Percentiles rank a stretch among this genome's conserved stretches.
Evolutionary conservation across 2,888 invertebrate species (phyloP).

Genomic region (Cheilosia impressa): DNA sequence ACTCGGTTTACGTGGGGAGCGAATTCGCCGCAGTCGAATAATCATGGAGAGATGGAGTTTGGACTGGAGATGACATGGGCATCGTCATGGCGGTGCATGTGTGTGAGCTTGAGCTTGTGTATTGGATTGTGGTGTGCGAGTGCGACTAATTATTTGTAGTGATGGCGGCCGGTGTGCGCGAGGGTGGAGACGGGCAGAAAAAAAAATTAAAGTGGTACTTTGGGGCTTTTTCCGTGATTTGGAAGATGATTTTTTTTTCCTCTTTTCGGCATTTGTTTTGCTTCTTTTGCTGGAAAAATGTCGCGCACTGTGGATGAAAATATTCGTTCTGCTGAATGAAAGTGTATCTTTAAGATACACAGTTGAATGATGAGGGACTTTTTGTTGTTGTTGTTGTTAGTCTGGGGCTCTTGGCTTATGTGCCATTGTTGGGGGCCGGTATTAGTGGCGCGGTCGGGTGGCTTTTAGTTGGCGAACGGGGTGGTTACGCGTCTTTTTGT

Average conservation of each 20-base stretch:
- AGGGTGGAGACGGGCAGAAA: conserved; percentile 17
- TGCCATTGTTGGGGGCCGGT: conserved; percentile 48
- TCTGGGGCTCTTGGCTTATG: conserved; percentile 33
- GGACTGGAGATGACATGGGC: conserved; percentile 9
- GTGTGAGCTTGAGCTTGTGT: background rate
- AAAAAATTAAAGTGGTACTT: conserved; percentile 64
- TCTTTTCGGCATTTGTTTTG: conserved; percentile 14
- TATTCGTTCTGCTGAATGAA: conserved; percentile 70
- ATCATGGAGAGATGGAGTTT: background rate
- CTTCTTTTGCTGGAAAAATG: conserved; percentile 65
- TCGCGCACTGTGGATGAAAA: conserved; percentile 58
- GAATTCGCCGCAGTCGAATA: conserved; percentile 64
- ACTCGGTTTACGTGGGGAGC: conserved; percentile 19
- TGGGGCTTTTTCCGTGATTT: conserved; percentile 70
- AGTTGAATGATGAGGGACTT: conserved; percentile 56
- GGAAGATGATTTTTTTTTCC: conserved; percentile 52
- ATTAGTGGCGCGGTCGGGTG: conserved; percentile 25
- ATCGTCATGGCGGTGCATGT: conserved; percentile 51
- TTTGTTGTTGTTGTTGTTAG: conserved; percentile 1
- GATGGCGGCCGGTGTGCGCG: conserved; percentile 47
- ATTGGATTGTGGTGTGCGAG: conserved; percentile 50
- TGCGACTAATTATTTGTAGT: conserved; percentile 68
- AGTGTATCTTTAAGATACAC: conserved; percentile 73
- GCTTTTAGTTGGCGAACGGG: conserved; percentile 17
- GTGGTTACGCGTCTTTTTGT: conserved; percentile 47